Conservation (phyloP, 2,888 invertebrate genomes). For the Ashinkailepas kermadecensis region DNA sequence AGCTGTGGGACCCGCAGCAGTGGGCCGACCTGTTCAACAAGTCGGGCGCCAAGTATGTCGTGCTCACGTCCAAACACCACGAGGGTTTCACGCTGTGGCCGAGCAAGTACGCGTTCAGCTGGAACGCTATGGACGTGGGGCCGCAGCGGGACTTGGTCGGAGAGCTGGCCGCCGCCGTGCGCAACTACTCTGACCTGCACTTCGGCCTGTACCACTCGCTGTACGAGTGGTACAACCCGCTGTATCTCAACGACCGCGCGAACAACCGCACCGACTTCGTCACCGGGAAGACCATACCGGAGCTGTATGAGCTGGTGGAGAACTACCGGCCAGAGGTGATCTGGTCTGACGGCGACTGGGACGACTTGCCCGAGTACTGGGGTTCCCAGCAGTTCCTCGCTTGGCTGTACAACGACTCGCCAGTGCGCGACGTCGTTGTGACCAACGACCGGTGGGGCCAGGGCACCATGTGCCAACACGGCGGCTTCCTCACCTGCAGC, state of each 20-base stretch:
- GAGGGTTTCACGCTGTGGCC: constrained; percentile 79
- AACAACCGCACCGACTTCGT: constrained; percentile 28
- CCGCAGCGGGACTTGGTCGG: neutral
- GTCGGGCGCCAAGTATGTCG: constrained; percentile 80
- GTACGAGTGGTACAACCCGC: constrained; percentile 80
- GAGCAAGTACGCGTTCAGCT: constrained; percentile 69
- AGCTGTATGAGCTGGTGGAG: constrained; percentile 61
- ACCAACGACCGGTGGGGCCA: constrained; percentile 92
- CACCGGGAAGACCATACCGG: constrained; percentile 57
- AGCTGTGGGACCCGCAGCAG: constrained; percentile 67
- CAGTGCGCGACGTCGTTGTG: constrained; percentile 77
- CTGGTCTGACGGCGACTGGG: constrained; percentile 71
- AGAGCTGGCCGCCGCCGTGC: constrained; percentile 56
- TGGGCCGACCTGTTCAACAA: constrained; percentile 77
- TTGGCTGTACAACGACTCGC: constrained; percentile 90
- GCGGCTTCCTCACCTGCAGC: constrained; percentile 75
- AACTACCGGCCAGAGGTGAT: constrained; percentile 58
- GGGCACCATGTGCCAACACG: constrained; percentile 71
- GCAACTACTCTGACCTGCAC: constrained; percentile 52
- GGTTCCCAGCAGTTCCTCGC: constrained; percentile 72
- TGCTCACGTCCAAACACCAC: constrained; percentile 79
- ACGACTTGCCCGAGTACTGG: constrained; percentile 57
- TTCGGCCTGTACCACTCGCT: constrained; percentile 71
- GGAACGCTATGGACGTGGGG: constrained; percentile 65
- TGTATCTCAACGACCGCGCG: constrained; percentile 58